Conservation (phyloP, 2,888 invertebrate species). For the Hirtodrosophila duncani region DNA sequence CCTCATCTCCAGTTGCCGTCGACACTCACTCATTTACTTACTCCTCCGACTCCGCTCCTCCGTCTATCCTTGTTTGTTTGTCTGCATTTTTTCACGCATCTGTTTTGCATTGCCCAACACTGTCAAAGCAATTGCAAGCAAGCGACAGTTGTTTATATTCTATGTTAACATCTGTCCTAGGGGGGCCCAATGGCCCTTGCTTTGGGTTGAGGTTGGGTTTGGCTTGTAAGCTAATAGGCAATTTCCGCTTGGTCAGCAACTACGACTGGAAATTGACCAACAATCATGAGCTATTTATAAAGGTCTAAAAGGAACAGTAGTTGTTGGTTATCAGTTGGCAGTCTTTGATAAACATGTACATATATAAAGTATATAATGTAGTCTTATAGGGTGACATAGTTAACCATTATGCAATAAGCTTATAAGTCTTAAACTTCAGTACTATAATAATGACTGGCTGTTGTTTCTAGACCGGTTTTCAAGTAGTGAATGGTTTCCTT, state of each 20-base stretch:
- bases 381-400: no score
- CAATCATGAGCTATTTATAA: conserved; percentile 36
- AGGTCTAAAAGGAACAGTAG: not conserved
- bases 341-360: conserved; percentile 14
- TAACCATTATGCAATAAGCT: no score
- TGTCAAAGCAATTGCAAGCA: conserved; percentile 16
- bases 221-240: conserved; percentile 40
- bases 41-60: conserved; percentile 12
- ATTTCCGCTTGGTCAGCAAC: conserved; percentile 49
- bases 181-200: no score
- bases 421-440: no score
- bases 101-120: conserved; percentile 49
- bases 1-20: conserved; percentile 18
- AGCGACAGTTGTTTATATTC: conserved; percentile 25
- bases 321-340: conserved; percentile 12
- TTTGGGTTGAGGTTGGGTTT: conserved; percentile 4
- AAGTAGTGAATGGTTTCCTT: no score
- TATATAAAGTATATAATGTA: no score
- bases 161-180: conserved; percentile 19
- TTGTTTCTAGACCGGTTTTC: no score
- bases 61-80: conserved; percentile 6
- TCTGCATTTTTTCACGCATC: conserved; percentile 9
- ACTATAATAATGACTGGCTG: no score
- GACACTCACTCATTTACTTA: not conserved
- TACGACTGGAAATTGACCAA: conserved; percentile 17